Evolutionary conservation across 2,797 vertebrate genomes (phyloP).

Genomic region (Enteromius viviparus): DNA sequence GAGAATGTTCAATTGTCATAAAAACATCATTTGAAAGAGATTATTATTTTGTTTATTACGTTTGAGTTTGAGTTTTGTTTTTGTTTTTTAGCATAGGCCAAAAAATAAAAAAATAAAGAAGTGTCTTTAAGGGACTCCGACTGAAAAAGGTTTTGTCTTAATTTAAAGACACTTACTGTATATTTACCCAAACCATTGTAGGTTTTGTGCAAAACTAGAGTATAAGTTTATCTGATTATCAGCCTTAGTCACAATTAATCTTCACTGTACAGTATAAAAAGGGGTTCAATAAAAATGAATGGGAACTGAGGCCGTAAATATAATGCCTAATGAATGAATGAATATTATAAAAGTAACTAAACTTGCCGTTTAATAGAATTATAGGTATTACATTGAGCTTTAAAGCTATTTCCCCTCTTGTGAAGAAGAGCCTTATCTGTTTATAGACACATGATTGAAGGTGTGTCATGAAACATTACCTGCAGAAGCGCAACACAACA

Average conservation of each 20-base stretch:
- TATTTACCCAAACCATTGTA: neutral
- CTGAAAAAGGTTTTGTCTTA: neutral
- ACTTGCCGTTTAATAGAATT: neutral
- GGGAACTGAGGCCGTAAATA: neutral
- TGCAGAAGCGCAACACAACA: constrained; percentile 16
- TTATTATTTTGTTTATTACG: neutral
- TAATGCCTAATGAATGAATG: too few relatives aligned
- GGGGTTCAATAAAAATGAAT: neutral
- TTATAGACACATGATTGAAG: constrained; percentile 27
- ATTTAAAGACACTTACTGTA: neutral
- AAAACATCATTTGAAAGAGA: neutral
- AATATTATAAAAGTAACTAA: neutral
- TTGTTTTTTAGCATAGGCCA: neutral
- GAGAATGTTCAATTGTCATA: neutral
- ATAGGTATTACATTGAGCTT: neutral
- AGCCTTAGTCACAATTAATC: neutral
- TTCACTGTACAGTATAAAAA: too few relatives aligned
- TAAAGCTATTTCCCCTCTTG: constrained; percentile 9
- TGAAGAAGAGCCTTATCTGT: constrained; percentile 8
- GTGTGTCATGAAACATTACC: constrained; percentile 21
- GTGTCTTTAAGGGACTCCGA: neutral
- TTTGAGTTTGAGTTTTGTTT: neutral
- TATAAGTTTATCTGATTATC: neutral
- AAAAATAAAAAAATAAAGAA: neutral
- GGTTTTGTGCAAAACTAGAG: neutral